Conservation (phyloP, 2,888 invertebrate species). For the Hybos culiciformis region DNA sequence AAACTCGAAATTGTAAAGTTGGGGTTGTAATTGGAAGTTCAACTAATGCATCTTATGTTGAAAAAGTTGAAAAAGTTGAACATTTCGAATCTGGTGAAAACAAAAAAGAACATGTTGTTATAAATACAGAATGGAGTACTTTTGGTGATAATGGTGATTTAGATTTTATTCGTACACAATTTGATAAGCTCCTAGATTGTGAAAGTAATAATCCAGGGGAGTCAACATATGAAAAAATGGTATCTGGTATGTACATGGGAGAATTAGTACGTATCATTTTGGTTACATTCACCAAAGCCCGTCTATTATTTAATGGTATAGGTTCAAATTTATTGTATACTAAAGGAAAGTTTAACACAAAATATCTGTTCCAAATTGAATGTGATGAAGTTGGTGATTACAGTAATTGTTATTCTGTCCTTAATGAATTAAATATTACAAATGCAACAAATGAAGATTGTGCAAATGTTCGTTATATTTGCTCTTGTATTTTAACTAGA, state of each 20-base stretch:
- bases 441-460: conserved; percentile 77
- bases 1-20: conserved; percentile 60
- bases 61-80: conserved; percentile 41
- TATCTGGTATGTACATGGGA: conserved; percentile 98
- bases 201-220: conserved; percentile 67
- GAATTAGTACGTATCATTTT: conserved; percentile 78
- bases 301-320: conserved; percentile 65
- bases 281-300: conserved; percentile 61
- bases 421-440: conserved; percentile 66
- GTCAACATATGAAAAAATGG: conserved; percentile 93
- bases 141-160: conserved; percentile 83
- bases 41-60: conserved; percentile 90
- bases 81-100: conserved; percentile 21
- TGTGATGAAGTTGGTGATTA: conserved; percentile 64
- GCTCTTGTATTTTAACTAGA: conserved; percentile 76
- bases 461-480: conserved; percentile 77
- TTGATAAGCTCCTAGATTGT: conserved; percentile 66
- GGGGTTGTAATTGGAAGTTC: conserved; percentile 71
- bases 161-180: conserved; percentile 73
- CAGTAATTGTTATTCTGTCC: conserved; percentile 61
- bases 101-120: conserved; percentile 56
- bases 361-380: conserved; percentile 95
- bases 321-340: conserved; percentile 59
- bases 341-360: conserved; percentile 76
- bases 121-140: conserved; percentile 96